These are phyloP conservation scores for Pyxicephalus adspersus DNA, from an alignment of 2,113 vertebrate genomes.

Conservation along the genomic window DNA sequence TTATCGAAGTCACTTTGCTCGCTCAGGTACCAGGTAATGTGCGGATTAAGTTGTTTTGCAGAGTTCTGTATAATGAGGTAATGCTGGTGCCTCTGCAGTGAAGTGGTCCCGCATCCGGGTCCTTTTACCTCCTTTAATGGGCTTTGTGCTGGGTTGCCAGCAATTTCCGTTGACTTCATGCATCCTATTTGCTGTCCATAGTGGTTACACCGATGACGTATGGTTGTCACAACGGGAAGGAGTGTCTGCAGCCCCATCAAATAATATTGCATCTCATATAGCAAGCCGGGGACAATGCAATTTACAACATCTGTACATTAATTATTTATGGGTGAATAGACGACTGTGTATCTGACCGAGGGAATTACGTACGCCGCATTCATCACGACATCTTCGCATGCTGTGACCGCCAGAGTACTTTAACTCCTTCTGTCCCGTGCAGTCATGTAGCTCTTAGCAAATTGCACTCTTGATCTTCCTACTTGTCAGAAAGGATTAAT, in stretches of 20 bases:
- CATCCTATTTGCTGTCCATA: neutral
- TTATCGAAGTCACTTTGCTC: too few species aligned
- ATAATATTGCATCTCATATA: neutral
- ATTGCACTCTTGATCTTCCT: neutral
- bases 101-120: neutral
- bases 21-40: neutral
- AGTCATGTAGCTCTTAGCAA: neutral
- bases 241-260: neutral
- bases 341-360: neutral
- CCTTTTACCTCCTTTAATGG: neutral
- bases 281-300: neutral
- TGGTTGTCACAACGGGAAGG: neutral
- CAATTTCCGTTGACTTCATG: neutral
- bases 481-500: conserved; percentile 3
- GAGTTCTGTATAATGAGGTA: neutral
- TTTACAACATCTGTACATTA: neutral
- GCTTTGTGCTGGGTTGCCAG: neutral
- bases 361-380: neutral
- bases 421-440: neutral
- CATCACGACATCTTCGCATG: neutral
- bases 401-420: neutral
- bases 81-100: neutral
- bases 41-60: too few species aligned
- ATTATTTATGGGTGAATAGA: neutral
- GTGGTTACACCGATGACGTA: neutral